Percentiles rank a stretch among this genome's conserved stretches.
These are phyloP conservation scores for Megaleporinus macrocephalus DNA, from an alignment of 2,113 vertebrate species.

Conservation along the genomic window DNA sequence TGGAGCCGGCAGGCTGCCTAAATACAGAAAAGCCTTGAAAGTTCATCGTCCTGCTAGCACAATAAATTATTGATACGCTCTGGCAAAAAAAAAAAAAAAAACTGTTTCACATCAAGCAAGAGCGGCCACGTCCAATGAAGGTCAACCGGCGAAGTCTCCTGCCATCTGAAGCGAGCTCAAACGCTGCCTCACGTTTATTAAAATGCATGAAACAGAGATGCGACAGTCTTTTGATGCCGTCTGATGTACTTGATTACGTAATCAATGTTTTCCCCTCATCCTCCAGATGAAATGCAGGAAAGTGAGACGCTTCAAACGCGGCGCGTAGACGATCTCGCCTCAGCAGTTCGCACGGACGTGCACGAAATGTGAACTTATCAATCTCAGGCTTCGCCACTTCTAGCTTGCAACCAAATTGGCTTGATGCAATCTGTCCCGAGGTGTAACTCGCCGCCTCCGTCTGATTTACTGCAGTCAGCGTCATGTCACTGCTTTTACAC, in stretches of 20 bases:
- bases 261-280: neutral
- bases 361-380: neutral
- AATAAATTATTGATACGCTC: constrained; percentile 30
- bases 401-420: constrained; percentile 34
- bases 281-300: neutral
- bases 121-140: constrained; percentile 1
- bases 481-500: constrained; percentile 30
- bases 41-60: constrained; percentile 12
- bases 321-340: neutral
- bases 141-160: neutral
- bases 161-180: neutral
- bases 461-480: constrained; percentile 28
- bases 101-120: constrained; percentile 32
- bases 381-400: neutral
- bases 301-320: neutral
- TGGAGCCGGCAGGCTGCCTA: neutral
- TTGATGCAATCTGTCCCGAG: constrained; percentile 27
- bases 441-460: constrained; percentile 27
- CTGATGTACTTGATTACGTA: neutral
- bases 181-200: neutral
- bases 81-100: too few relatives aligned
- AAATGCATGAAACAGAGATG: neutral
- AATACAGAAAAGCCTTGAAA: constrained; percentile 22
- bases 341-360: neutral
- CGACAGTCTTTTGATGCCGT: neutral